phyloP scores from a whole-genome alignment of 2,113 vertebrate genomes.

The Oxyruncus cristatus region DNA sequence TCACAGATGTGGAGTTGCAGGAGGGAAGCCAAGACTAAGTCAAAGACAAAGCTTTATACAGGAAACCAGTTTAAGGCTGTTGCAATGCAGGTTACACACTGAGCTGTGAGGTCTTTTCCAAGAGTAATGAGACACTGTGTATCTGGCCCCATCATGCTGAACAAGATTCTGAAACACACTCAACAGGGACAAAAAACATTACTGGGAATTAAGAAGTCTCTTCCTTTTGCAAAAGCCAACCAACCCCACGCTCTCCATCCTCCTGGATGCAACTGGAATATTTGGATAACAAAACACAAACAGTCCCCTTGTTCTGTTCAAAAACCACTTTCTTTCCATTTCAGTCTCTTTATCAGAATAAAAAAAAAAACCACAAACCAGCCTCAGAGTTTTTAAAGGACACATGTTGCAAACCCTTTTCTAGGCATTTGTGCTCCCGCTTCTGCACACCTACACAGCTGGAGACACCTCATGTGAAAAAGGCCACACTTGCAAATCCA shows the following conservation, averaged over 20 bases:
- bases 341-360: neutral
- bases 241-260: neutral
- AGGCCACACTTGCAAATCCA: neutral
- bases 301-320: neutral
- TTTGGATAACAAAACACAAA: neutral
- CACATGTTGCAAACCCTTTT: neutral
- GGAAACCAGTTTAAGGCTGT: conserved; percentile 47
- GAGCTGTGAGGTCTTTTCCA: neutral
- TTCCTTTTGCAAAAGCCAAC: neutral
- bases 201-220: neutral
- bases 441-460: neutral
- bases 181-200: neutral
- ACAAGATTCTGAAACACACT: neutral
- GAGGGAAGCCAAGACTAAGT: conserved; percentile 54
- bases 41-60: conserved; percentile 60
- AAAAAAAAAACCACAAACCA: neutral
- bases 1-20: conserved; percentile 59
- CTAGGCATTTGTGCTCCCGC: neutral
- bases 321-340: fast-evolving
- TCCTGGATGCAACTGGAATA: neutral
- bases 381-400: neutral
- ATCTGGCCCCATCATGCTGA: neutral
- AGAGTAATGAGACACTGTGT: neutral
- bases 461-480: neutral
- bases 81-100: conserved; percentile 23